Percentiles rank a stretch among this genome's conserved stretches.
These are phyloP conservation scores for Ridgeia piscesae DNA, from an alignment of 1,140 invertebrate genomes.

Conservation along the genomic window DNA sequence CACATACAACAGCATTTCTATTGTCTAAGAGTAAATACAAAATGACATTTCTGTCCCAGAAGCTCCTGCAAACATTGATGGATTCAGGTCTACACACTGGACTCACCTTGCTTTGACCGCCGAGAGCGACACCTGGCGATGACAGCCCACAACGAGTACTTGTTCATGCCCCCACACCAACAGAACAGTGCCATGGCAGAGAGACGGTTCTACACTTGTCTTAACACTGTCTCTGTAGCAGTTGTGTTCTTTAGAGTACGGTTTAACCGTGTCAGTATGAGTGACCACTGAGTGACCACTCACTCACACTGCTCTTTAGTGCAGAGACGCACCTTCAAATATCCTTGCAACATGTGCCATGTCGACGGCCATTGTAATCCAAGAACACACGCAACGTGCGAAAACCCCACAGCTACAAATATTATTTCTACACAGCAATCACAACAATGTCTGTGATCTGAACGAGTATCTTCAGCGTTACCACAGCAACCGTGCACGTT, in stretches of 20 bases:
- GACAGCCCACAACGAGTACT: background rate
- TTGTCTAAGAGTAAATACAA: background rate
- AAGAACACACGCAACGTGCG: background rate
- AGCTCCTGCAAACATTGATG: background rate
- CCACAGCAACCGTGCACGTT: background rate
- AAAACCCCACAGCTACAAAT: background rate
- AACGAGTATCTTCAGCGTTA: background rate
- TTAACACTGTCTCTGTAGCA: background rate
- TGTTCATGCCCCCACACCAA: background rate
- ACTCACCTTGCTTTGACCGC: background rate
- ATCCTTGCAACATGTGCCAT: background rate
- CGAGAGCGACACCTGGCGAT: background rate
- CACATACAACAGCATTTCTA: background rate
- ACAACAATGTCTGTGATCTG: background rate
- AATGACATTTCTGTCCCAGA: background rate
- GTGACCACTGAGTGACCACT: too few relatives aligned
- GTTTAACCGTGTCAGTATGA: background rate
- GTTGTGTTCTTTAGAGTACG: background rate
- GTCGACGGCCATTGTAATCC: background rate
- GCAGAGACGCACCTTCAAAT: background rate
- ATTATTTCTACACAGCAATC: background rate
- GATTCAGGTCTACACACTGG: background rate
- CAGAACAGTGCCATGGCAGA: background rate
- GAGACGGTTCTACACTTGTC: background rate
- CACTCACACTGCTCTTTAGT: background rate